A percentile compares a stretch with the other conserved stretches of the same genome.
Conservation (phyloP, 2,888 invertebrate genomes). For the Operophtera brumata region DNA sequence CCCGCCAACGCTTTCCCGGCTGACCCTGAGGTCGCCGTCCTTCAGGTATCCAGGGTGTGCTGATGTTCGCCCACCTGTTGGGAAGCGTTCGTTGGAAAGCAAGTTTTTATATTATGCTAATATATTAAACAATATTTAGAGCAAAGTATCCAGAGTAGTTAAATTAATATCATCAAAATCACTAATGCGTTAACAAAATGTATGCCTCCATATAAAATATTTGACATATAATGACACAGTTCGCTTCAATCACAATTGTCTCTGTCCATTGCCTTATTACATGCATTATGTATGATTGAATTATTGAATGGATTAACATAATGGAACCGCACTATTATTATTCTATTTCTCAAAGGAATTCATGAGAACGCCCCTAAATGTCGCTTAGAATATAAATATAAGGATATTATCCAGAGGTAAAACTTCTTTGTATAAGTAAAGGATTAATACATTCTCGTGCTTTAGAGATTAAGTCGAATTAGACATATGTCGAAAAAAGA, state of each 20-base stretch:
- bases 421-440: constrained; percentile 10
- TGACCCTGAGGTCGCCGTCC: too few relatives aligned
- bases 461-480: too few relatives aligned
- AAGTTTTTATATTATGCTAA: too few relatives aligned
- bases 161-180: constrained; percentile 4
- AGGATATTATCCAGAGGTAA: not conserved
- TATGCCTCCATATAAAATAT: constrained; percentile 16
- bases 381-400: constrained; percentile 4
- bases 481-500: too few relatives aligned
- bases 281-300: constrained; percentile 33
- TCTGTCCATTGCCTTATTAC: constrained; percentile 26
- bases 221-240: constrained; percentile 21
- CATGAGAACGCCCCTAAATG: constrained; percentile 33
- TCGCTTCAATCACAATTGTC: constrained; percentile 15
- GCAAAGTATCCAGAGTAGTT: not conserved
- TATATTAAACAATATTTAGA: not conserved
- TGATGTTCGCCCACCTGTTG: too few relatives aligned
- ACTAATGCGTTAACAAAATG: constrained; percentile 7
- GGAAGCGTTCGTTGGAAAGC: too few relatives aligned
- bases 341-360: constrained; percentile 30
- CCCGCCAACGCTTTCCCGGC: too few relatives aligned
- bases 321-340: constrained; percentile 30
- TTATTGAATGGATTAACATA: constrained; percentile 32
- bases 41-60: too few relatives aligned
- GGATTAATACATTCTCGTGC: too few relatives aligned